These are phyloP conservation scores for Cyprinodon diabolis DNA, from an alignment of 2,797 vertebrate genomes.

Conservation along the genomic window DNA sequence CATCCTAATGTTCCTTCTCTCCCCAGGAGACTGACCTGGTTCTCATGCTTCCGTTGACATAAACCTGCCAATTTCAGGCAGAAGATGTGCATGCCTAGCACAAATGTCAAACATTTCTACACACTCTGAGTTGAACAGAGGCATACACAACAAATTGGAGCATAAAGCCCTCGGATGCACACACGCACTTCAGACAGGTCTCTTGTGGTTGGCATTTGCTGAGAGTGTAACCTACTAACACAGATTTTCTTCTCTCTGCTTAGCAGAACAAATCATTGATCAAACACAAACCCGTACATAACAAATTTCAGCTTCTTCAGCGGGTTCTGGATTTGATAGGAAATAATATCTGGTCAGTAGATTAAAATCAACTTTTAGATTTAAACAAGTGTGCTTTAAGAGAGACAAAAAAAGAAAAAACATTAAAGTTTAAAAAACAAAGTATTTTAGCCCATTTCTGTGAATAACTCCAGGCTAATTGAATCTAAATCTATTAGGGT, in stretches of 20 bases:
- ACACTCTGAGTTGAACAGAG: not conserved
- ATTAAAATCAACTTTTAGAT: not conserved
- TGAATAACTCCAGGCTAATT: not conserved
- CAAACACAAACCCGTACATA: not conserved
- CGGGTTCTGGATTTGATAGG: slow-evolving; percentile 10
- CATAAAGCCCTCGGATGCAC: slow-evolving; percentile 15
- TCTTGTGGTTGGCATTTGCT: slow-evolving; percentile 63
- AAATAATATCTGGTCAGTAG: not conserved
- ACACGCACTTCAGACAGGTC: slow-evolving; percentile 42
- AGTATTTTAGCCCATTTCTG: not conserved
- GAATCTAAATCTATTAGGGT: not conserved
- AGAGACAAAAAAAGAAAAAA: not conserved
- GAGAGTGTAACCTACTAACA: slow-evolving; percentile 71
- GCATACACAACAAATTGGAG: slow-evolving; percentile 1
- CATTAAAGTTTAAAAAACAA: not conserved
- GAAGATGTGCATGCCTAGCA: not conserved
- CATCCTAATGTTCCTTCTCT: slow-evolving; percentile 29
- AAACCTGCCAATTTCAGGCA: slow-evolving; percentile 8
- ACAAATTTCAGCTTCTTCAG: slow-evolving; percentile 16
- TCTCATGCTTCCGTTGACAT: slow-evolving; percentile 61
- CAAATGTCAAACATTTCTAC: slow-evolving; percentile 13
- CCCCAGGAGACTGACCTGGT: slow-evolving; percentile 53
- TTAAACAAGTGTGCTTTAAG: not conserved
- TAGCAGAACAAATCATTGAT: slow-evolving; percentile 36
- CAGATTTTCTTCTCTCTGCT: slow-evolving; percentile 49